phyloP scores from a whole-genome alignment of 2,888 invertebrate genomes.

The Aleiodes alternator region DNA sequence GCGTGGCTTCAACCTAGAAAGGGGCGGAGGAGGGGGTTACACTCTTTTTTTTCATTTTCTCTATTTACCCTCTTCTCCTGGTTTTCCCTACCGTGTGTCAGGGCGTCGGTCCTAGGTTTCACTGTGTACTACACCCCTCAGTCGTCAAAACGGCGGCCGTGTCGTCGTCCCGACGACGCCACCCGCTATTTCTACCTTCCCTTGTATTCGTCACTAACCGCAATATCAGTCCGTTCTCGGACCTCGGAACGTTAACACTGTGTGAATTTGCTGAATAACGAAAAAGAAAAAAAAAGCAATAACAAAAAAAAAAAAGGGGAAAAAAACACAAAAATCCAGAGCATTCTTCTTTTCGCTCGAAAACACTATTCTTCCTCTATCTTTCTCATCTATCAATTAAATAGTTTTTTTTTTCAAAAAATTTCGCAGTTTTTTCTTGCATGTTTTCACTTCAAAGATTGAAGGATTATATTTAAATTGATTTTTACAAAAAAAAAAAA shows the following conservation, averaged over 20 bases:
- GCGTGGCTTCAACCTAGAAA: not conserved
- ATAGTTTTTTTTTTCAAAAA: too few relatives aligned
- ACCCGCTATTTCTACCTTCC: slow-evolving; percentile 1
- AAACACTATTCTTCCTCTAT: too few relatives aligned
- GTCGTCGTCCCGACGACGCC: slow-evolving; percentile 15
- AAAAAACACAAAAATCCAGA: too few relatives aligned
- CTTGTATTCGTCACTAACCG: slow-evolving; percentile 7
- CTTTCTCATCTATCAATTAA: too few relatives aligned
- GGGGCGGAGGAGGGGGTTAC: too few relatives aligned
- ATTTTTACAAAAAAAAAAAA: too few relatives aligned
- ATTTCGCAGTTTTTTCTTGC: too few relatives aligned
- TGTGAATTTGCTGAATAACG: not conserved
- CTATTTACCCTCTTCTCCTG: slow-evolving; percentile 6
- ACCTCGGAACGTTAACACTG: slow-evolving; percentile 66
- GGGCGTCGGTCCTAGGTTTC: slow-evolving; percentile 33
- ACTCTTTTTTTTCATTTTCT: not conserved
- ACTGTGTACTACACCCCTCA: slow-evolving; percentile 30
- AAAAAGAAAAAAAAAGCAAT: not conserved
- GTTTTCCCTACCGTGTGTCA: slow-evolving; percentile 21
- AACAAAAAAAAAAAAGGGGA: not conserved
- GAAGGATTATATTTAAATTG: too few relatives aligned
- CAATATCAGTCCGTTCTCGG: slow-evolving; percentile 64
- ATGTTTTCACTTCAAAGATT: too few relatives aligned
- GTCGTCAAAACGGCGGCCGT: slow-evolving; percentile 21
- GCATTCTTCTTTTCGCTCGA: too few relatives aligned